A percentile compares a stretch with the other conserved stretches of the same genome.
Conservation (phyloP, 2,888 invertebrate species). For the Netelia inedita region DNA sequence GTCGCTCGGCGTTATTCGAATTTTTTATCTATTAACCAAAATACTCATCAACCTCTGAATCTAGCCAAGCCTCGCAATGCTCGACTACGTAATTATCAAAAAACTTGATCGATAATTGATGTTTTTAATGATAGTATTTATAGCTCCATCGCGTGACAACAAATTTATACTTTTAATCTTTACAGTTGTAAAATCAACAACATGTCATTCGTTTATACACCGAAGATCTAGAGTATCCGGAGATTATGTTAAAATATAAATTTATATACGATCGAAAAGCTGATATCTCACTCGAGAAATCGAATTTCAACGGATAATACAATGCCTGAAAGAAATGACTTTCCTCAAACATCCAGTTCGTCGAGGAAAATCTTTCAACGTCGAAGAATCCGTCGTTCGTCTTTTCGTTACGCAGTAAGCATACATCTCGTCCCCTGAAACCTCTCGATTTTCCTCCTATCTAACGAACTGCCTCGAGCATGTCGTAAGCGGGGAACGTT, state of each 20-base stretch:
- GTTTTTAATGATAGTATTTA: neutral
- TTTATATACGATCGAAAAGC: neutral
- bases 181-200: too few species aligned
- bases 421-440: constrained; percentile 26
- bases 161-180: too few species aligned
- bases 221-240: too few species aligned
- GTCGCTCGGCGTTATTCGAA: neutral
- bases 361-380: constrained; percentile 28
- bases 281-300: neutral
- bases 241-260: neutral
- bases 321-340: constrained; percentile 1
- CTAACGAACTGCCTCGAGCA: constrained; percentile 44
- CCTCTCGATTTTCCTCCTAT: constrained; percentile 37
- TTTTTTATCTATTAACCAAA: neutral
- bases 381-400: constrained; percentile 13
- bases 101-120: neutral
- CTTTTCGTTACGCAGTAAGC: constrained; percentile 22
- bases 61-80: neutral
- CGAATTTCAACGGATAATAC: neutral
- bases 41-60: constrained; percentile 19
- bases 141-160: too few species aligned
- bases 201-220: too few species aligned
- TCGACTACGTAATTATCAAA: neutral
- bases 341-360: constrained; percentile 4
- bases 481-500: constrained; percentile 26